These are phyloP conservation scores for Aphelinus atriplicis DNA, from an alignment of 1,140 invertebrate genomes.

Conservation along the genomic window DNA sequence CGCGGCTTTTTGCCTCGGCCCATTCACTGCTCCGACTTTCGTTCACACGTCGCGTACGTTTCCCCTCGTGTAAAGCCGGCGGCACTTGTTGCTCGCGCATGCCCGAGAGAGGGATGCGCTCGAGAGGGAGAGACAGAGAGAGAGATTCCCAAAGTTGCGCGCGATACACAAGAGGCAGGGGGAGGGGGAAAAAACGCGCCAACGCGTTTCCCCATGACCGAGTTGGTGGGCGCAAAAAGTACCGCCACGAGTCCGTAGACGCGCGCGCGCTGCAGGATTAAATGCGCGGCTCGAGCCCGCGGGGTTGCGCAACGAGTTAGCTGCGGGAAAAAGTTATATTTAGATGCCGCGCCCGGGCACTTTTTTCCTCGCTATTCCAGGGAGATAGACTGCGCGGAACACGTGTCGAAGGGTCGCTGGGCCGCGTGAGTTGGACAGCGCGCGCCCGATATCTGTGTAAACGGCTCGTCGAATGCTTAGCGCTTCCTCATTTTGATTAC, in stretches of 20 bases:
- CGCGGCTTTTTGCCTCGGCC: constrained; percentile 39
- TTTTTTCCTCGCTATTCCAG: no score
- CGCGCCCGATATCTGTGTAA: no score
- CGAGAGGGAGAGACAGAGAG: constrained; percentile 35
- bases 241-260: no score
- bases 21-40: constrained; percentile 41
- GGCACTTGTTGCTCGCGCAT: not conserved
- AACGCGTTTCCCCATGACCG: constrained; percentile 27
- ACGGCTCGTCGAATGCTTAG: no score
- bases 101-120: not conserved
- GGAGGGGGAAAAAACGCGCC: constrained; percentile 2
- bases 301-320: constrained; percentile 22
- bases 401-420: no score
- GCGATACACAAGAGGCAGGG: no score
- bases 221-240: constrained; percentile 25
- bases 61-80: not conserved
- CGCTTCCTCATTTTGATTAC: no score
- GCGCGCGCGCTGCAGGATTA: constrained; percentile 4
- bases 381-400: no score
- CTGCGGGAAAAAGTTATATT: constrained; percentile 3
- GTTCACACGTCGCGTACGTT: constrained; percentile 48
- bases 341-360: not conserved
- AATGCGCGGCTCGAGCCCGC: not conserved
- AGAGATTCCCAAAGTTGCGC: constrained; percentile 26
- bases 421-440: no score